Percentiles rank a stretch among this genome's conserved stretches.
Conservation (phyloP, 2,113 vertebrate genomes). For the Tenrec ecaudatus region DNA sequence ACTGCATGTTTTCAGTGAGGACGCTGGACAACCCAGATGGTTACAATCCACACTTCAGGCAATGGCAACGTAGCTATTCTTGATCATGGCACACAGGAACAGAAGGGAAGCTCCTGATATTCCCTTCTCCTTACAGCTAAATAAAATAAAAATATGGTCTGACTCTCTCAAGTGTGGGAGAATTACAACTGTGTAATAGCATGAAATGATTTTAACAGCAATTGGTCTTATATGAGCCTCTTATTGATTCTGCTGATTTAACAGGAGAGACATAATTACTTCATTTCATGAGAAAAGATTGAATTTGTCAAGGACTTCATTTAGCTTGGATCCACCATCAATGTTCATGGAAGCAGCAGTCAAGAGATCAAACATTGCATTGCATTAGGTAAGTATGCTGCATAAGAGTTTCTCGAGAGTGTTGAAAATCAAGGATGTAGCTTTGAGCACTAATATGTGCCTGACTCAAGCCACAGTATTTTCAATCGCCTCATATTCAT, state of each 20-base stretch:
- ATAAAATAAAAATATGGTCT: background rate
- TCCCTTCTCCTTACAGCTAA: slow-evolving; percentile 15
- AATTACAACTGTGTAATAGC: background rate
- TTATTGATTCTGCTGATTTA: background rate
- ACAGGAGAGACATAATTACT: background rate
- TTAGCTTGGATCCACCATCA: too few species aligned
- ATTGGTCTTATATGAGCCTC: background rate
- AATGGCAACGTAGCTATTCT: background rate
- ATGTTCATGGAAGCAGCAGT: too few species aligned
- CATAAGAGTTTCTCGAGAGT: too few species aligned
- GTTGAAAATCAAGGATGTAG: too few species aligned
- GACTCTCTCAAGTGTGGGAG: background rate
- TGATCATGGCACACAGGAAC: background rate
- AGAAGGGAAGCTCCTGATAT: background rate
- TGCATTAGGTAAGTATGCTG: too few species aligned
- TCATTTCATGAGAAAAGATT: background rate
- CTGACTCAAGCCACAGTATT: too few species aligned
- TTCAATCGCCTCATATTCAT: too few species aligned
- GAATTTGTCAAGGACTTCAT: too few species aligned
- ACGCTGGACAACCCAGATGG: background rate
- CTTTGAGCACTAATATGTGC: too few species aligned
- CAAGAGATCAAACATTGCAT: too few species aligned
- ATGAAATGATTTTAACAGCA: background rate
- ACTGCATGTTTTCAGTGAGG: background rate
- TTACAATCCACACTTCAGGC: background rate